phyloP scores from a whole-genome alignment of 2,888 invertebrate species.

The Eurois occulta region DNA sequence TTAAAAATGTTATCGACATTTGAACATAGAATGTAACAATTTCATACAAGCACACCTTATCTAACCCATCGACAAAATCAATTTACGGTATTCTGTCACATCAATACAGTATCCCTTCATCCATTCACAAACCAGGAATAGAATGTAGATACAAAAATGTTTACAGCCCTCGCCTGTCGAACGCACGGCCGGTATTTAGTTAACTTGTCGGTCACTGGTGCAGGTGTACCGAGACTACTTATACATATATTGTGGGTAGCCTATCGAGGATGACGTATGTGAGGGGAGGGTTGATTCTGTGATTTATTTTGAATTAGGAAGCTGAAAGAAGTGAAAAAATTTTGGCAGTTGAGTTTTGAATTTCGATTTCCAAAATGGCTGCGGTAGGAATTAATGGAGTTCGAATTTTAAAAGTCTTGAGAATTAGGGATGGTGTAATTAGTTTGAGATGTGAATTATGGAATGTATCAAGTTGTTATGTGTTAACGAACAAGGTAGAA shows the following conservation, averaged over 20 bases:
- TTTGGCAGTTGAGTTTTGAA: background rate
- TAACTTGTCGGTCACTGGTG: conserved; percentile 51
- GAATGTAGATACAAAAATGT: conserved; percentile 37
- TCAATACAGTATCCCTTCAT: background rate
- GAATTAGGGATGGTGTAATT: background rate
- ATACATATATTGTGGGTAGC: background rate
- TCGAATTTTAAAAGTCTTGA: background rate
- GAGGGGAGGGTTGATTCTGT: background rate
- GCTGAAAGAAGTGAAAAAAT: background rate
- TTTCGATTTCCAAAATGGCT: background rate
- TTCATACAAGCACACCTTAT: background rate
- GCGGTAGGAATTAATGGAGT: background rate
- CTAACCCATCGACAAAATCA: background rate
- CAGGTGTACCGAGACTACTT: conserved; percentile 35
- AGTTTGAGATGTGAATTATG: background rate
- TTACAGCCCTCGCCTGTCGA: conserved; percentile 41
- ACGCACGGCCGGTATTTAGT: conserved; percentile 47
- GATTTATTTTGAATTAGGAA: conserved; percentile 16
- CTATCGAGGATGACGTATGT: background rate
- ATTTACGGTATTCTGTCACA: background rate
- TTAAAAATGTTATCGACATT: background rate
- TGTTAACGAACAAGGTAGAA: too few relatives aligned
- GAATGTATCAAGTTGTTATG: background rate
- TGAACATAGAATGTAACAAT: background rate
- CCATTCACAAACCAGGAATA: conserved; percentile 11